Percentiles rank a stretch among this genome's conserved stretches.
Evolutionary conservation across 2,888 invertebrate genomes (phyloP).

Genomic region (Diarsia dahlii): DNA sequence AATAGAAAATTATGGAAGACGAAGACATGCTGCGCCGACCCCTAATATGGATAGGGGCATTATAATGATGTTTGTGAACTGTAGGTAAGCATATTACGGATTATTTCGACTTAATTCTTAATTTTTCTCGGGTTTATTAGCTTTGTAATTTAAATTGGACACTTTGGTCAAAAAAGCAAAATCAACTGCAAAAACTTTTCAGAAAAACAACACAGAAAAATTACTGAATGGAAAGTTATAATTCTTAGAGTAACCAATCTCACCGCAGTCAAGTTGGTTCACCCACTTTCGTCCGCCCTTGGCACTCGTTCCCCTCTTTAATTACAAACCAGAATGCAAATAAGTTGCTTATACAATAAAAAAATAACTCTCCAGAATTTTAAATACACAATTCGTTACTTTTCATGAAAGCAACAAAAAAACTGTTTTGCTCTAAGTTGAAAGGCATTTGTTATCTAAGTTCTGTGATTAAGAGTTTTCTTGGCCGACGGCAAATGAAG

Average conservation of each 20-base stretch:
- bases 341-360: conserved; percentile 81
- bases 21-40: too few relatives aligned
- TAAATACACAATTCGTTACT: conserved; percentile 76
- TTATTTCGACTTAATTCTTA: neutral
- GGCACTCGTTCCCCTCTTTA: conserved; percentile 69
- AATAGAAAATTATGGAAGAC: too few relatives aligned
- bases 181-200: neutral
- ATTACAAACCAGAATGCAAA: conserved; percentile 80
- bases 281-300: conserved; percentile 61
- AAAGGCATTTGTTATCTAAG: conserved; percentile 84
- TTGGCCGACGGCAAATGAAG: conserved; percentile 77
- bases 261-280: conserved; percentile 20
- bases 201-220: conserved; percentile 10
- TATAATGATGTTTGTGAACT: too few relatives aligned
- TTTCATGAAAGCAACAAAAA: conserved; percentile 75
- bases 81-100: neutral
- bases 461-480: conserved; percentile 86
- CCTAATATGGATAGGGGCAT: too few relatives aligned
- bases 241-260: conserved; percentile 49
- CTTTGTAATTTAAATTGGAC: neutral
- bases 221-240: conserved; percentile 34
- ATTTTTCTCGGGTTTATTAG: neutral
- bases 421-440: conserved; percentile 75
- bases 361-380: conserved; percentile 74
- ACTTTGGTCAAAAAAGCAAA: neutral